Conservation (phyloP, 2,797 vertebrate species). For the Sebastes elongatus region DNA sequence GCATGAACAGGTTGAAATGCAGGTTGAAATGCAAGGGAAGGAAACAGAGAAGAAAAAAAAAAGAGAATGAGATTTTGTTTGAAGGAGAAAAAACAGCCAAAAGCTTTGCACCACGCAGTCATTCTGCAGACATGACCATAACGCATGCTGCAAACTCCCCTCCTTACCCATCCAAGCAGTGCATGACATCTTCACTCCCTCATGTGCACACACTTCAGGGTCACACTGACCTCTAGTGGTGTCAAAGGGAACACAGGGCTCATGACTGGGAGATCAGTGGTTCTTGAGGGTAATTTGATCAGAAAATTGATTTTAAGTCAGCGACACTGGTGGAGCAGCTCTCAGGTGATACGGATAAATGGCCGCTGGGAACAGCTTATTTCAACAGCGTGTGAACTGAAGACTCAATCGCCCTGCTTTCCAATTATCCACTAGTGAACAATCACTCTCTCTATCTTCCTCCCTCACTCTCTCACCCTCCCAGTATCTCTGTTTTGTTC, state of each 20-base stretch:
- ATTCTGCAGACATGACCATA: conserved; percentile 60
- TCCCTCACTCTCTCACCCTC: not conserved
- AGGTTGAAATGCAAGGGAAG: conserved; percentile 15
- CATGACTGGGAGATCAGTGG: conserved; percentile 41
- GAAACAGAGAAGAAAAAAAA: not conserved
- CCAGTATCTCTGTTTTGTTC: not conserved
- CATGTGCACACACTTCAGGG: conserved; percentile 8
- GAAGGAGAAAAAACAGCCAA: conserved; percentile 21
- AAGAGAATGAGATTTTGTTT: not conserved
- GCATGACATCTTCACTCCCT: conserved; percentile 44
- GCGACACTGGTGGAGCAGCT: conserved; percentile 28
- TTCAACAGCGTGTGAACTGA: conserved; percentile 44
- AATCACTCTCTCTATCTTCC: not conserved
- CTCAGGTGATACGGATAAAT: conserved; percentile 65
- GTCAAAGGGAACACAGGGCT: conserved; percentile 3
- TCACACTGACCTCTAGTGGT: conserved; percentile 83
- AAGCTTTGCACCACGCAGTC: conserved; percentile 35
- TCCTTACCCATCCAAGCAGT: conserved; percentile 33
- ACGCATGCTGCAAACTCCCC: conserved; percentile 51
- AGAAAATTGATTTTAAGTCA: conserved; percentile 72
- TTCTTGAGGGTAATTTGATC: conserved; percentile 56
- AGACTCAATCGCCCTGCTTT: conserved; percentile 41
- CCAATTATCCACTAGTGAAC: conserved; percentile 54
- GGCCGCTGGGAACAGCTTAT: conserved; percentile 46
- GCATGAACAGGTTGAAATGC: conserved; percentile 45